These are phyloP conservation scores for Hirudinaria manillensis DNA, from an alignment of 2,888 invertebrate species.

Conservation along the genomic window DNA sequence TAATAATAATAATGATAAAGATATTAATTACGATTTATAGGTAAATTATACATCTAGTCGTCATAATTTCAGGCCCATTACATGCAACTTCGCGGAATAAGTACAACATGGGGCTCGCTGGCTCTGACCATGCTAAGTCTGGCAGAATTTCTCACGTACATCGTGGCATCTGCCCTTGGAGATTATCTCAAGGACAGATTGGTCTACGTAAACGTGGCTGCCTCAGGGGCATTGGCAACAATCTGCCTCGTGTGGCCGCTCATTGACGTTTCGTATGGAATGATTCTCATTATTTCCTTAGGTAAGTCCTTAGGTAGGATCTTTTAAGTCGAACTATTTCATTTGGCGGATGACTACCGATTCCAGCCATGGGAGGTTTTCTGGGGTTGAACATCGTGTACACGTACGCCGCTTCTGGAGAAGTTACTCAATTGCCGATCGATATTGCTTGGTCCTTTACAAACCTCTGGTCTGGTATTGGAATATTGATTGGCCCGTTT, in stretches of 20 bases:
- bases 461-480: conserved; percentile 44
- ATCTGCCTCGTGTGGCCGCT: conserved; percentile 44
- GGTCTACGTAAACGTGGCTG: conserved; percentile 40
- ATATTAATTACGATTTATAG: background rate
- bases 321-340: background rate
- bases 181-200: conserved; percentile 43
- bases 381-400: conserved; percentile 45
- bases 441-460: conserved; percentile 44
- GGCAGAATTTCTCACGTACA: conserved; percentile 43
- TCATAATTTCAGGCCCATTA: conserved; percentile 41
- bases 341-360: background rate
- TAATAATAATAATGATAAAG: background rate
- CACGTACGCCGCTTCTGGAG: conserved; percentile 44
- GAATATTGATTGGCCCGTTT: conserved; percentile 44
- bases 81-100: conserved; percentile 42
- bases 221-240: conserved; percentile 40
- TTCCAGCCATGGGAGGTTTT: conserved; percentile 43
- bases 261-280: conserved; percentile 41
- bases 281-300: conserved; percentile 40
- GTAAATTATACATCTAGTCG: background rate
- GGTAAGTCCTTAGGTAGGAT: conserved; percentile 36
- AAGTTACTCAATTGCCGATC: conserved; percentile 43
- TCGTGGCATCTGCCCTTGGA: conserved; percentile 43
- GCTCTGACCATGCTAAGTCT: conserved; percentile 43
- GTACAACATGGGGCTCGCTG: conserved; percentile 37